Evolutionary conservation across 2,888 invertebrate species (phyloP).

Genomic region (Amiota mariae): DNA sequence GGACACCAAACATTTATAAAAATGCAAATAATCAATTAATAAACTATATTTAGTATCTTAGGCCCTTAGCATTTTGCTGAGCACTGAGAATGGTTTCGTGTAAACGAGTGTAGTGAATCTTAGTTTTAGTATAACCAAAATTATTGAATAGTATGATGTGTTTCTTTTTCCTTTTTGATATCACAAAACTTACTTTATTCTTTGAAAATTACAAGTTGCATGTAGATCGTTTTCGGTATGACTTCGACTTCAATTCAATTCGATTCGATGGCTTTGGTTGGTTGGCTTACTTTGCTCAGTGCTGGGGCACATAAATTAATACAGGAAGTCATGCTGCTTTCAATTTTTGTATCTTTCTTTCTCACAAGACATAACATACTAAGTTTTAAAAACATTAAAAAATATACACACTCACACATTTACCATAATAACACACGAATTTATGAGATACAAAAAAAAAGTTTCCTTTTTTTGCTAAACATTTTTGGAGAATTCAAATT

Average conservation of each 20-base stretch:
- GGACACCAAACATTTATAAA: too few species aligned
- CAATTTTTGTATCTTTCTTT: conserved; percentile 51
- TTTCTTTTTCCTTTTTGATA: neutral
- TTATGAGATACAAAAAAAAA: conserved; percentile 56
- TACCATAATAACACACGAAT: conserved; percentile 41
- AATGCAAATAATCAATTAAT: too few species aligned
- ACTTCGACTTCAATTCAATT: neutral
- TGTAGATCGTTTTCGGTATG: neutral
- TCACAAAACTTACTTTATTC: neutral
- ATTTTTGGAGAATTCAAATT: neutral
- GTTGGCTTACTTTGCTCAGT: neutral
- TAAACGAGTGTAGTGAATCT: too few species aligned
- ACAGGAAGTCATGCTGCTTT: conserved; percentile 60
- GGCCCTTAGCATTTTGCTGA: too few species aligned
- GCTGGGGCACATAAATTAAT: conserved; percentile 31
- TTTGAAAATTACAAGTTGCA: neutral
- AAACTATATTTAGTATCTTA: too few species aligned
- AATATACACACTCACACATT: neutral
- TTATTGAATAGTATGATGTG: too few species aligned
- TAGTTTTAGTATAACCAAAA: too few species aligned
- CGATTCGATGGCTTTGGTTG: conserved; percentile 4
- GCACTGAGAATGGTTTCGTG: too few species aligned
- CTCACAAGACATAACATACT: too few species aligned
- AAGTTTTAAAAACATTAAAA: too few species aligned
- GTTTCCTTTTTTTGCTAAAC: neutral